Percentiles rank a stretch among this genome's conserved stretches.
Evolutionary conservation across 2,113 vertebrate genomes (phyloP).

Genomic region (Cyanocitta stelleri): DNA sequence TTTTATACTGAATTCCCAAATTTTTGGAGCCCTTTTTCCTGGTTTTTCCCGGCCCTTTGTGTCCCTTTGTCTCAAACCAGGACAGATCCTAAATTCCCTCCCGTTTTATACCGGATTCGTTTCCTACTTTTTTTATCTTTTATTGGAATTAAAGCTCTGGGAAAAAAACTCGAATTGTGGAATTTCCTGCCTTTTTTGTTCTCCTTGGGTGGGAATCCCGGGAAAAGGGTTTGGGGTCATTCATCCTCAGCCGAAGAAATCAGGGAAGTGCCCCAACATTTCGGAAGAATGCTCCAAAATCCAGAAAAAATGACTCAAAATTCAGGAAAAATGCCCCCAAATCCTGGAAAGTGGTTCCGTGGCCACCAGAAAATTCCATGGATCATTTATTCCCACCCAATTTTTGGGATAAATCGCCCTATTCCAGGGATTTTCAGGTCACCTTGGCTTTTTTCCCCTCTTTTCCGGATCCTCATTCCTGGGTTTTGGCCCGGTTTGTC

Average conservation of each 20-base stretch:
- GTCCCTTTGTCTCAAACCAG: neutral
- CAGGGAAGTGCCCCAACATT: neutral
- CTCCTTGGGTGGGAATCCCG: neutral
- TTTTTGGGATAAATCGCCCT: neutral
- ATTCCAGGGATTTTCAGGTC: neutral
- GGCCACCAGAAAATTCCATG: neutral
- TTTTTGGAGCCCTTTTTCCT: neutral
- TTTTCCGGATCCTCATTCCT: neutral
- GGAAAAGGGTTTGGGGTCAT: neutral
- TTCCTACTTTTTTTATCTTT: neutral
- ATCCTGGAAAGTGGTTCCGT: neutral
- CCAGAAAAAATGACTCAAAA: neutral
- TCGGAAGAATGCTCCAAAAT: neutral
- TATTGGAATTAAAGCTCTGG: neutral
- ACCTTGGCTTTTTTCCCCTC: neutral
- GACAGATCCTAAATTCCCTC: neutral
- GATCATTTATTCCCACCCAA: neutral
- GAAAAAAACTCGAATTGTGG: neutral
- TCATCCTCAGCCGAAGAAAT: rapidly evolving
- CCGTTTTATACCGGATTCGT: neutral
- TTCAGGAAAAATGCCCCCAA: neutral
- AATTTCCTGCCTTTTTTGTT: neutral
- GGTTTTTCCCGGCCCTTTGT: rapidly evolving
- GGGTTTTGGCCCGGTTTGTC: neutral
- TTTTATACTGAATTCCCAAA: neutral